These are phyloP conservation scores for Eutrigla gurnardus DNA, from an alignment of 2,797 vertebrate genomes.

Conservation along the genomic window DNA sequence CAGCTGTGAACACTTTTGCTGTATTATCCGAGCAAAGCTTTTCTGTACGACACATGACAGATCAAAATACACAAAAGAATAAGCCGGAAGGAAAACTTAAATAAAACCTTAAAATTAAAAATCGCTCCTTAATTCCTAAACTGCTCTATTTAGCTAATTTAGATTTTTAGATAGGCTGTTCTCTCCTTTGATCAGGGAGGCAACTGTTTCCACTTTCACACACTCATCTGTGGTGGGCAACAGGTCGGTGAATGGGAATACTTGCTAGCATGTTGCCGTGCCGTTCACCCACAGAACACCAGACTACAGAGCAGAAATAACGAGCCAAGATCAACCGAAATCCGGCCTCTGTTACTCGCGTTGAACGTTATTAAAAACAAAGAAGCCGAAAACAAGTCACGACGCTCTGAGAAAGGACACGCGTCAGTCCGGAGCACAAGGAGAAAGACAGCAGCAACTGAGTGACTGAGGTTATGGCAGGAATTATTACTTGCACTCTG, in stretches of 20 bases:
- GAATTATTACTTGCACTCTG: slow-evolving; percentile 6
- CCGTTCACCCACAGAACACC: neutral
- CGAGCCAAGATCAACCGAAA: neutral
- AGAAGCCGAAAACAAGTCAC: slow-evolving; percentile 3
- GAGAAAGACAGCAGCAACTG: neutral
- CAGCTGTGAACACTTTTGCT: slow-evolving; percentile 31
- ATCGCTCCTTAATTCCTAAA: neutral
- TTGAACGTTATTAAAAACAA: neutral
- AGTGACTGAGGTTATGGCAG: slow-evolving; percentile 2
- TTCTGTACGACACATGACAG: slow-evolving; percentile 20
- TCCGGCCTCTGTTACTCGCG: neutral
- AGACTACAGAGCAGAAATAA: neutral
- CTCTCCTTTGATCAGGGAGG: neutral
- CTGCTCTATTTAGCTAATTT: neutral
- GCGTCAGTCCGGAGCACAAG: neutral
- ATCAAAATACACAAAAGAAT: slow-evolving; percentile 19
- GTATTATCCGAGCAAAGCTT: slow-evolving; percentile 15
- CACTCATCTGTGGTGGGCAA: neutral
- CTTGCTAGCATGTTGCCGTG: neutral
- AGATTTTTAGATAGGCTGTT: neutral
- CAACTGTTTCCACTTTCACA: slow-evolving; percentile 9
- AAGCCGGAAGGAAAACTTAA: neutral
- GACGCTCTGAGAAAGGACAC: neutral
- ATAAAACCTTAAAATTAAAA: slow-evolving; percentile 12
- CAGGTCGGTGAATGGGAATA: slow-evolving; percentile 9